Base-by-base conservation (phyloP, 2,113 vertebrate genomes). In the Spilogale gracilis region DNA sequence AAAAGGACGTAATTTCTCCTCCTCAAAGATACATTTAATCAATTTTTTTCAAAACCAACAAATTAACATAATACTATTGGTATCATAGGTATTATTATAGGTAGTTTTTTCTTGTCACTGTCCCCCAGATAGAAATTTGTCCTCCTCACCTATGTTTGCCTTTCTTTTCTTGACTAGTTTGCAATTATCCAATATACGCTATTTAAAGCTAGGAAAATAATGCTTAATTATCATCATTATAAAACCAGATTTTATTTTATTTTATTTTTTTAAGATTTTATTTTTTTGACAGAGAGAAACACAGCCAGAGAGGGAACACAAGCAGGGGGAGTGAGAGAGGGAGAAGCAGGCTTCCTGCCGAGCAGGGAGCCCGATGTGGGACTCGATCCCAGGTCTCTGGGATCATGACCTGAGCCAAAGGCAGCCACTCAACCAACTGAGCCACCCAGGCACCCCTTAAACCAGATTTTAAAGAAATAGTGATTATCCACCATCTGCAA, bases 381-480 rank as follows among this genome's bases (percentile, higher is more conserved):
- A 38, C 38, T 38, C 38, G 2, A 38, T 38, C 38, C 38, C 38
- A 38, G 38, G 38, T 38, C 38, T 38, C 38, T 38, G 38, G 38
- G 38, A 38, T 38, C 38, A 38, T 38, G 38, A 38, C 38, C 38
- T 38, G 38, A 38, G 38, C 38, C 38, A 38, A 38, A 38, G 38
- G 38, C 38, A 38, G 38, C 2, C 38, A 38, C 38, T 38, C 38
- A 38, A 38, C 38, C 38, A 38, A 38, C 38, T 38, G 38, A 38
- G 38, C 2, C 38, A 38, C 38, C 38, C 38, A 38, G 38, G 38
- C 38, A 38, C 38, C 38, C 38, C 38, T 38, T 38, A 98, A 98
- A 98, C 84, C 95, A 98, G 96, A 98, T 98, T 98, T 98, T 14
- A 98, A 98, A 98, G 27, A 32, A 98, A 98, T 94, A 71, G 61